Base-by-base conservation (phyloP, 2,113 vertebrate genomes). In the Callospermophilus lateralis region DNA sequence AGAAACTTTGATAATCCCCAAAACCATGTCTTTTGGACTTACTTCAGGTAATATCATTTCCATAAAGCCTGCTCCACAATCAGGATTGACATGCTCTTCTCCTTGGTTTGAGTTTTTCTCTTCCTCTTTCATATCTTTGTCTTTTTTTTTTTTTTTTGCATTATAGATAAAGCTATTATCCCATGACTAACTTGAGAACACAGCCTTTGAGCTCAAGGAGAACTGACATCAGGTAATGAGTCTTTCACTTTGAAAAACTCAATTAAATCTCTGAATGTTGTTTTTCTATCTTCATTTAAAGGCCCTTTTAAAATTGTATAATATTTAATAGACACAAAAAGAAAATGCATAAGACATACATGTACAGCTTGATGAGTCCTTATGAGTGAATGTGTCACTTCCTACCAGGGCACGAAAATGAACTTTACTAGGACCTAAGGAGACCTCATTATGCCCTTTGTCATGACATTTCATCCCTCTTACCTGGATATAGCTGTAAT, bases 21-120 rank as follows among this genome's bases (percentile, higher is more conserved):
- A 76, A 34, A 8, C 26, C 32, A 20, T 63, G 9, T 74, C n/a
- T 77, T 95, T 72, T 37, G 58, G 22, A 70, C 32, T 70, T 81
- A 45, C n/a, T 84, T 34, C 16, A 67, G 22, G 48, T 48, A 48
- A 8, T 17, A 37, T 53, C 34, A 63, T 17, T 37, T 84, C 74
- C 17, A 2, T 48, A 68, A 61, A 70, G 6, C 48, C 42, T 84
- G 19, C 63, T 73, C 51, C 24, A 0, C 37, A 76, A 34, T 77
- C 8, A 3, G 16, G n/a, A 17, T 91, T 67, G n/a, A 48, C 17
- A 10, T 34, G 8, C 70, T 80, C 70, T 53, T 61, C 48, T 90
- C 19, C 39, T 93, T 70, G 67, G 17, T 70, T 90, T 96, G 80
- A 48, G 77, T 94, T 30, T 94, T n/a, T 90, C 70, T 76, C 8